Evolutionary conservation across 2,888 invertebrate genomes (phyloP), one percentile per base, ranked within the genome.

Genomic region (Zhuqinia jingwanae): DNA sequence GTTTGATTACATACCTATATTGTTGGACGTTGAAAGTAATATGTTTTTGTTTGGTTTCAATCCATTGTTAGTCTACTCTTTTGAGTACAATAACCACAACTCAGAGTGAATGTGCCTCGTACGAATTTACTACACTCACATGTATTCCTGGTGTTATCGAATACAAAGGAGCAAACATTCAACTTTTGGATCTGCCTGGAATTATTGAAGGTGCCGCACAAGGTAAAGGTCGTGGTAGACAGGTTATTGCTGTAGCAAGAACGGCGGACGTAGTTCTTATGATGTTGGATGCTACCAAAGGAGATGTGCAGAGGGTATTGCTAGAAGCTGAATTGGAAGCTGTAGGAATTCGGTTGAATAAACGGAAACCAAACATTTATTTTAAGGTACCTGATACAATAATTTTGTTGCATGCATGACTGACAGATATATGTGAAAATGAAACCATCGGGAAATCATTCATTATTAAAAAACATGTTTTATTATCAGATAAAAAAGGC

Each of bases 201-300:
- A 99, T 99, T 92, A 99, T 99, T 92, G 99, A 99, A 94, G 99
- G 99, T 86, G 99, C 99, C 89, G 96, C 99, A 1, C 99, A 97
- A 92, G 94, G 94, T 90, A 93, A 93, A 91, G 94, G 94, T 89
- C 58, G 83, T 30, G 90, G 90, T 58, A 58, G 90, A 42, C 90
- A 81, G 68, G 98, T 99, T 11, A 99, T 99, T 92, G 99, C 99
- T 15, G 99, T 99, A 10, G 99, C 99, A 0, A 94, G 99, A 91
- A 99, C 99, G 2, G 98, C 99, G 0, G 99, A 99, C 93, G 93
- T 99, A 91, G 98, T 99, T 50, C 94, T 99, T 30, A 99, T 99
- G 97, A 99, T 99, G 99, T 93, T 99, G 92, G 99, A 99, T 92
- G 99, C 99, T 0, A 98, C 98, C 0, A 99, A 99, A 93, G 98